Evolutionary conservation across 2,888 invertebrate genomes (phyloP), one percentile per base, ranked within the genome.

Genomic region (Troides aeacus): DNA sequence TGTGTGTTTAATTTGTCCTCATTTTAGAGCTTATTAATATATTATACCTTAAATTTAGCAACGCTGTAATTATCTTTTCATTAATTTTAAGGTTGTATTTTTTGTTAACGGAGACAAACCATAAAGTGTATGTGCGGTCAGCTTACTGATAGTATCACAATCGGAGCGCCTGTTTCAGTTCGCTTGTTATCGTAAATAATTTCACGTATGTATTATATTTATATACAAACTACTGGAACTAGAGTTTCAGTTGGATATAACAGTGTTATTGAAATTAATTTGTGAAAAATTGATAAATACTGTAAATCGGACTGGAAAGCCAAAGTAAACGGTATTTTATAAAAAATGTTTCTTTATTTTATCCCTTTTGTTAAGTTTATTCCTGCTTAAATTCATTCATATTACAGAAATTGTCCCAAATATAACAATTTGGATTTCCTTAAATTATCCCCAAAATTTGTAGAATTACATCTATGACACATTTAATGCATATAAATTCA

Each of bases 311-410:
- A 91, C 86, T 92, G 89, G 82, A 87, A 90, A 92, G 92, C 92
- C 92, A 92, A 92, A 92, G 92, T 92, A 92, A 92, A 92, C 92
- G 92, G 92, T 92, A 91, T 92, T 92, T 92, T 89, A 85, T 89
- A 90, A 74, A 78, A 72, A 73, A 64, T 64, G 66, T 59, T 53
- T 62, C 67, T 71, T 75, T 74, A 68, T 68, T 65, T 58, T 66
- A 66, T 64, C 60, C 59, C 21, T 12, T 56, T 56, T 64, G 7
- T n/a, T n/a, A n/a, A n/a, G n/a, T n/a, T n/a, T n/a, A n/a, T n/a
- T n/a, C n/a, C n/a, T n/a, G n/a, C n/a, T n/a, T n/a, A n/a, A n/a
- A n/a, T n/a, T n/a, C n/a, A n/a, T n/a, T n/a, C n/a, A n/a, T 30
- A 5, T 30, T 30, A 30, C 4, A 30, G 30, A 30, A 30, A 4